Percentiles rank a stretch among this genome's conserved stretches.
Conservation (phyloP, 2,797 vertebrate species). For the Taeniopygia guttata region DNA sequence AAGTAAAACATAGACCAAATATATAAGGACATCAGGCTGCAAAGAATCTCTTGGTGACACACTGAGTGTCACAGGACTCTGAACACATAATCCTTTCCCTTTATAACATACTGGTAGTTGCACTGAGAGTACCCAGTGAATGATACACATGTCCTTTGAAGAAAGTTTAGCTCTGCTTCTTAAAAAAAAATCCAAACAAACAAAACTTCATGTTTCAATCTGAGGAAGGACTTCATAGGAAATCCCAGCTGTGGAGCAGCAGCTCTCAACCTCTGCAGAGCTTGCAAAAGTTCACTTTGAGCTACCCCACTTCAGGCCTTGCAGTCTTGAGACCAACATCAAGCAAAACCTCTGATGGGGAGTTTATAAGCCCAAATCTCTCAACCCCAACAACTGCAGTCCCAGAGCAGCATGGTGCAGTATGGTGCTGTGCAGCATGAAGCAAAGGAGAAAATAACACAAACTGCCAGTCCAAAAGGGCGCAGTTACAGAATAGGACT, state of each 20-base stretch:
- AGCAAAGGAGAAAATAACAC: neutral
- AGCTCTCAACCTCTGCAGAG: neutral
- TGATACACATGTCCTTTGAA: neutral
- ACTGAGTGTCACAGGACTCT: neutral
- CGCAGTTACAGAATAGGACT: neutral
- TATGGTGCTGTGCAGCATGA: rapidly evolving
- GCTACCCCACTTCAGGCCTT: neutral
- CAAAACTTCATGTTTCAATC: neutral
- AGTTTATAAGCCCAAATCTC: rapidly evolving
- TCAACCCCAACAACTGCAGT: neutral
- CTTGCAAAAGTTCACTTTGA: neutral
- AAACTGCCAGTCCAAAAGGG: neutral
- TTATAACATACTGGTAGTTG: neutral
- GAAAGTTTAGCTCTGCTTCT: neutral
- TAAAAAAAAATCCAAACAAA: neutral
- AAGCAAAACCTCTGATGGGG: neutral
- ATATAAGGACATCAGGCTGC: neutral
- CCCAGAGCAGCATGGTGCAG: neutral
- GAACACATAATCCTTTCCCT: neutral
- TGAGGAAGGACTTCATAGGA: neutral
- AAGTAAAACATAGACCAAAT: neutral
- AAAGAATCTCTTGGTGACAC: neutral
- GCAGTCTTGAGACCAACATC: neutral
- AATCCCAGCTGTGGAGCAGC: neutral
- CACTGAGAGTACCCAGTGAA: neutral